phyloP scores from a whole-genome alignment of 2,797 vertebrate species.

The Danio aesculapii region DNA sequence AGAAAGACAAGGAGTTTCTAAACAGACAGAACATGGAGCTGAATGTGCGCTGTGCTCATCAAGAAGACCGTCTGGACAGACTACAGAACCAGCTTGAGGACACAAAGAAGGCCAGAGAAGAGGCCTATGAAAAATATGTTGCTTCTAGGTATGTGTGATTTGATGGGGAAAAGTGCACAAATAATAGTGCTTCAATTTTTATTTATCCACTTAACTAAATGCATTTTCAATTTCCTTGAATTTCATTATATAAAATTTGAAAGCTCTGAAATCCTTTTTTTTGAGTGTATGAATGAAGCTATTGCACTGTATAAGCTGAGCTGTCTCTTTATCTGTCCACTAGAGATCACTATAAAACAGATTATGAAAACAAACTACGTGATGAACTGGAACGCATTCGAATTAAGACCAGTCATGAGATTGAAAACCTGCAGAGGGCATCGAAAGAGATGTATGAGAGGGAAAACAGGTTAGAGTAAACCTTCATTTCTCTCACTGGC shows the following conservation, averaged over 20 bases:
- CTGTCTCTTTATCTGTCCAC: background rate
- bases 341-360: constrained; percentile 93
- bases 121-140: constrained; percentile 96
- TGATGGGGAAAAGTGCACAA: background rate
- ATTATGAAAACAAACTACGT: constrained; percentile 91
- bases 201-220: background rate
- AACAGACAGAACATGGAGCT: constrained; percentile 95
- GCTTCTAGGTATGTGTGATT: constrained; percentile 84
- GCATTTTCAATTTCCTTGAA: background rate
- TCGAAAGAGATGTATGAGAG: constrained; percentile 98
- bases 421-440: constrained; percentile 89
- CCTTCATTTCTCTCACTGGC: background rate
- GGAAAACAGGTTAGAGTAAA: constrained; percentile 85
- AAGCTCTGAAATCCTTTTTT: background rate
- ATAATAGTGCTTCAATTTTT: background rate
- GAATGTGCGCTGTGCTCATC: constrained; percentile 90
- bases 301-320: background rate
- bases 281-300: background rate
- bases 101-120: constrained; percentile 92
- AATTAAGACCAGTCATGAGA: constrained; percentile 92
- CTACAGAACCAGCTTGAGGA: constrained; percentile 93
- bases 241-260: background rate
- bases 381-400: constrained; percentile 93
- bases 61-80: constrained; percentile 92
- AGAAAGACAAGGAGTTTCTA: constrained; percentile 98